Evolutionary conservation across 1,140 invertebrate genomes (phyloP).

Genomic region (Ooceraea biroi): DNA sequence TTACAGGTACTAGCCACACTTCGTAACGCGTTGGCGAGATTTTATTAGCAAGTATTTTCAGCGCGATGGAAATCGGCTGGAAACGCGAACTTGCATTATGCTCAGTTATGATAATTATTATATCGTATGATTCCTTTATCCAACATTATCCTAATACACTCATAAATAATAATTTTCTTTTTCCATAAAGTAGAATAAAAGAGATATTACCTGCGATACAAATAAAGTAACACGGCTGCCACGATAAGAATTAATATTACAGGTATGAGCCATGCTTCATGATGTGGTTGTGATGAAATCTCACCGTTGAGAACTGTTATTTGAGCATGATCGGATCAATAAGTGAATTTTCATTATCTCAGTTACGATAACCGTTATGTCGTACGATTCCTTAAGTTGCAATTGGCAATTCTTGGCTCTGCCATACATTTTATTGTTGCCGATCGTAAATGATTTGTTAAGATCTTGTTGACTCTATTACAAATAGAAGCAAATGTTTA

Average conservation of each 20-base stretch:
- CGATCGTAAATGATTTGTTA: conserved; percentile 60
- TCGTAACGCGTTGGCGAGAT: no score
- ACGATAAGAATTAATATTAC: conserved; percentile 51
- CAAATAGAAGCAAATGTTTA: neutral
- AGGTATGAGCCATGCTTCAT: conserved; percentile 67
- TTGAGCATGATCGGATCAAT: neutral
- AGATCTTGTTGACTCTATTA: no score
- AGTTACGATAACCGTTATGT: conserved; percentile 57
- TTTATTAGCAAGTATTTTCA: no score
- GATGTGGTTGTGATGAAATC: neutral
- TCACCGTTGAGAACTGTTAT: conserved; percentile 37
- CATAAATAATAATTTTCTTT: no score
- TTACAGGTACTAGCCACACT: no score
- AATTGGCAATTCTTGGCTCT: conserved; percentile 70
- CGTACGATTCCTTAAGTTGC: conserved; percentile 62
- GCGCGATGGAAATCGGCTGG: no score
- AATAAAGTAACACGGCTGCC: neutral
- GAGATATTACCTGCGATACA: conserved; percentile 63
- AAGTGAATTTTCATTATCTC: conserved; percentile 7
- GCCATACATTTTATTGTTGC: conserved; percentile 60
- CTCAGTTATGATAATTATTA: conserved; percentile 60
- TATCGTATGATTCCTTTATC: conserved; percentile 56
- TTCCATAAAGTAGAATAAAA: neutral
- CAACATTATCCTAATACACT: neutral
- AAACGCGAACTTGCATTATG: no score